Percentiles rank a stretch among this genome's conserved stretches.
Conservation (phyloP, 1,140 invertebrate species). For the Drosophila paulistorum region DNA sequence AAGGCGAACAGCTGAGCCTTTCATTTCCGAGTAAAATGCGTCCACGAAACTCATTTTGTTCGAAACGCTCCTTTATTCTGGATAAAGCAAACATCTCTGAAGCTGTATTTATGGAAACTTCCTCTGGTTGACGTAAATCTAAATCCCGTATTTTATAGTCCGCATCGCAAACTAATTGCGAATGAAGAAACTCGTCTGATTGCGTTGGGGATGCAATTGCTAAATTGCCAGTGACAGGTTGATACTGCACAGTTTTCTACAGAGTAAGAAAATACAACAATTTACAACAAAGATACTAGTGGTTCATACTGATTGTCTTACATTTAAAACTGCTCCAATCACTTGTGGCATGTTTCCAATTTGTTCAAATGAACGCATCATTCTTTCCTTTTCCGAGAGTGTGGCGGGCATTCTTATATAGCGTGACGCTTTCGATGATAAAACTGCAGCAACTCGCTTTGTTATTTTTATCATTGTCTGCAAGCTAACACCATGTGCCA, state of each 20-base stretch:
- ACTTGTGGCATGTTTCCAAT: constrained; percentile 74
- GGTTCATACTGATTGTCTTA: constrained; percentile 33
- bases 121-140: constrained; percentile 58
- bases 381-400: constrained; percentile 67
- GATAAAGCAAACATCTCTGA: constrained; percentile 61
- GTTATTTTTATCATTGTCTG: constrained; percentile 69
- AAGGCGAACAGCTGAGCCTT: constrained; percentile 52
- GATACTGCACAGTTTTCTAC: constrained; percentile 18
- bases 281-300: no score
- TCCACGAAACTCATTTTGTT: constrained; percentile 76
- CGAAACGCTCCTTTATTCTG: constrained; percentile 69
- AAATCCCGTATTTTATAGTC: constrained; percentile 68
- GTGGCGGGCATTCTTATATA: constrained; percentile 76
- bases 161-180: constrained; percentile 70
- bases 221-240: constrained; percentile 9
- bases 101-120: constrained; percentile 36
- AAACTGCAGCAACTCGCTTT: constrained; percentile 61
- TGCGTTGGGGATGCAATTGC: constrained; percentile 2
- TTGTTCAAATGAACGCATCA: constrained; percentile 63
- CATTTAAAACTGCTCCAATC: constrained; percentile 58
- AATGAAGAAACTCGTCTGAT: constrained; percentile 49
- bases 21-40: constrained; percentile 67
- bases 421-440: constrained; percentile 67
- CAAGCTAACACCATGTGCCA: constrained; percentile 59
- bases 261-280: not conserved